Base-by-base conservation (phyloP, 2,888 invertebrate species). In the Apotomis capreana region DNA sequence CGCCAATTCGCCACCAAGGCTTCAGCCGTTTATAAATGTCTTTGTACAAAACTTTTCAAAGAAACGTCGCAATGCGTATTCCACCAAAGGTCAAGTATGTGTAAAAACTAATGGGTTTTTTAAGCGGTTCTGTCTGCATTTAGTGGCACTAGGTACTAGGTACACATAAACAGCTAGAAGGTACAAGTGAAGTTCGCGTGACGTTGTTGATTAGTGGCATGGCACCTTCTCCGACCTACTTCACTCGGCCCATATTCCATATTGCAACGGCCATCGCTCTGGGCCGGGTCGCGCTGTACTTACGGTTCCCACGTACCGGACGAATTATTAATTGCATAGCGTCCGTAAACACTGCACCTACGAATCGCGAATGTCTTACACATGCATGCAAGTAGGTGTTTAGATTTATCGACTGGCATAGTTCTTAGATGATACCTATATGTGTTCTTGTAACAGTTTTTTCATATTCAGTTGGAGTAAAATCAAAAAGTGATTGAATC, bases 21-120 rank as follows among this genome's bases (percentile, higher is more conserved):
- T 68, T 68, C 58, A 54, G 46, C 58, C 44, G 58, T 55, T 72
- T 59, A 68, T 63, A 72, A 68, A 57, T 62, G 63, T 72, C 68
- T 63, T 72, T 72, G 68, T 68, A 63, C 37, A 54, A 60, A 70
- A 54, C 4, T 63, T 67, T 72, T 59, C 63, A 75, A 77, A 77
- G 80, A 80, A 82, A 78, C 79, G 83, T 80, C 85, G 85, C 85
- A 84, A 74, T 83, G 84, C 84, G 87, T 79, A 84, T 79, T 79
- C 76, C 77, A 68, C 12, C 49, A 57, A 71, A 71, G 68, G 72
- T 72, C 68, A 68, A 68, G 68, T 54, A 52, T 54, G 60, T 57
- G 67, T 59, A 63, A 54, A 46, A 54, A 46, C 49, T 46, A 64
- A 67, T 65, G 60, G 10, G 37, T 54, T 65, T 71, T 69, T 69